Evolutionary conservation across 2,797 vertebrate species (phyloP).

Genomic region (Euthynnus affinis): DNA sequence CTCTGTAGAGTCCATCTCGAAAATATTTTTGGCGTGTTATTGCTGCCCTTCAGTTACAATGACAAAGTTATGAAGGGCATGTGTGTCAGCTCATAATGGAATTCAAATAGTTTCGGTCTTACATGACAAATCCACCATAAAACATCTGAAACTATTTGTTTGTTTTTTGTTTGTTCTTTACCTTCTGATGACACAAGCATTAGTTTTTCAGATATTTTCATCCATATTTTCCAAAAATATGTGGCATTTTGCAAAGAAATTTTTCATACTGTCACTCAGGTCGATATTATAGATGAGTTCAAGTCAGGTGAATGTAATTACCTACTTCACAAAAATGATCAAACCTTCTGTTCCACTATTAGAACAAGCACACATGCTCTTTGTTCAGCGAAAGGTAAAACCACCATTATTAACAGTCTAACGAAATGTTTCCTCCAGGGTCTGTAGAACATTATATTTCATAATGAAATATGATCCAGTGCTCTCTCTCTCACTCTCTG

Average conservation of each 20-base stretch:
- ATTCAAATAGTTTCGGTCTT: background rate
- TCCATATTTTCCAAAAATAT: constrained; percentile 10
- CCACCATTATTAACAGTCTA: constrained; percentile 44
- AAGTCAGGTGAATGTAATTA: constrained; percentile 6
- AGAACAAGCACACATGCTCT: constrained; percentile 1
- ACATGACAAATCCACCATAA: background rate
- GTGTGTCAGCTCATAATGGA: no score
- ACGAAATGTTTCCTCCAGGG: constrained; percentile 24
- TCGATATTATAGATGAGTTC: constrained; percentile 15
- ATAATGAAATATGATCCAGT: constrained; percentile 52
- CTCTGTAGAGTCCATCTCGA: constrained; percentile 14
- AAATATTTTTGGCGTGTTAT: constrained; percentile 1
- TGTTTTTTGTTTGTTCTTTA: no score
- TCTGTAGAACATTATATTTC: constrained; percentile 46
- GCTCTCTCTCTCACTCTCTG: constrained; percentile 38
- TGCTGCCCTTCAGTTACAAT: constrained; percentile 16
- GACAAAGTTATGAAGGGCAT: background rate
- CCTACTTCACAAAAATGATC: constrained; percentile 16
- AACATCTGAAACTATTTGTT: background rate
- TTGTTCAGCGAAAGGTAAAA: constrained; percentile 14
- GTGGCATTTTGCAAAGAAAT: constrained; percentile 17
- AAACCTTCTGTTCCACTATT: constrained; percentile 15
- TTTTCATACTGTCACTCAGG: background rate
- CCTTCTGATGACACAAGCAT: background rate
- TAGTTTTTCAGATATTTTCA: constrained; percentile 1